Conservation (phyloP, 2,888 invertebrate genomes). For the Tigriopus californicus region DNA sequence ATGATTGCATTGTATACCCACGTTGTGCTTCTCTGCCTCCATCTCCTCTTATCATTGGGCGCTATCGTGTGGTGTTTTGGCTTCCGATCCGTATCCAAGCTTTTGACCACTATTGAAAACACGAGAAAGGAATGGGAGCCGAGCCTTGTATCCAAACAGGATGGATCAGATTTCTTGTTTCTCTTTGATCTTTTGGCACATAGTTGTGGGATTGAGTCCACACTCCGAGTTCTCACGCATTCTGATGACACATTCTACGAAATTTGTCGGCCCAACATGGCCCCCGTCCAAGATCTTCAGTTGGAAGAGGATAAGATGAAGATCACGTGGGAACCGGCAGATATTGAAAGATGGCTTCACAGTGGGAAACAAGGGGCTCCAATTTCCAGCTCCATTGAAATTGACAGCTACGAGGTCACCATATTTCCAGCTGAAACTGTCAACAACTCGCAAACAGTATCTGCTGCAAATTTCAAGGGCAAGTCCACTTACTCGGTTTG, state of each 20-base stretch:
- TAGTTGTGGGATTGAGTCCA: constrained; percentile 13
- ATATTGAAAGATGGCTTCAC: constrained; percentile 7
- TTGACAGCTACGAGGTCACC: constrained; percentile 13
- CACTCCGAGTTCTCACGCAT: constrained; percentile 12
- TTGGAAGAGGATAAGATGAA: constrained; percentile 15
- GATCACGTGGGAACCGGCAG: constrained; percentile 9
- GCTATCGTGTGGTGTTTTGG: constrained; percentile 8
- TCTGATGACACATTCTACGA: constrained; percentile 12
- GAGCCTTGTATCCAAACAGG: background rate
- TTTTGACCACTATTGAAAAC: background rate
- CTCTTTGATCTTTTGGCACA: constrained; percentile 14
- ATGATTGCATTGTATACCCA: constrained; percentile 3
- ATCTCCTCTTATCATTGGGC: background rate
- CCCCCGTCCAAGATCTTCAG: background rate
- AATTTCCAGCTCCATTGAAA: background rate
- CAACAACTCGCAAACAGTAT: background rate
- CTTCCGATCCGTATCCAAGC: constrained; percentile 5
- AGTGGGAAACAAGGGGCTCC: background rate
- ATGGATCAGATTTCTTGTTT: constrained; percentile 12
- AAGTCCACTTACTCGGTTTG: background rate
- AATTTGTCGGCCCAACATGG: constrained; percentile 11
- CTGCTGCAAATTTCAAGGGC: too few species aligned
- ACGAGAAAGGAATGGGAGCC: background rate
- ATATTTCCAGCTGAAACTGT: constrained; percentile 13
- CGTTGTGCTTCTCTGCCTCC: background rate